Evolutionary conservation across 2,113 vertebrate genomes (phyloP).

Genomic region (Colaptes auratus): DNA sequence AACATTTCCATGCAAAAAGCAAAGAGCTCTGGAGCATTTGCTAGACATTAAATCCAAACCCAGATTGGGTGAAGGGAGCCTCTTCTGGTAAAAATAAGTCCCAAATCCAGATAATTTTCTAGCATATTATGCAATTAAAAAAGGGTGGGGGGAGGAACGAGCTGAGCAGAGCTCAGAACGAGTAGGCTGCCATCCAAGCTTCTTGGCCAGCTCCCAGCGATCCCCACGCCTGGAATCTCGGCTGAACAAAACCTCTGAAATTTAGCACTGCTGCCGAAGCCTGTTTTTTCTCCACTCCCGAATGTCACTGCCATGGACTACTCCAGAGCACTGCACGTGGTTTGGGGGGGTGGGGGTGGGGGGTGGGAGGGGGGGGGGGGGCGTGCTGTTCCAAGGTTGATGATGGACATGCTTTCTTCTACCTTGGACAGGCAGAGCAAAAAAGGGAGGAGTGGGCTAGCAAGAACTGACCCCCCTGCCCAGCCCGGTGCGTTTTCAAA

Average conservation of each 20-base stretch:
- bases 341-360: neutral
- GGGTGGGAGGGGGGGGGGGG: accelerated
- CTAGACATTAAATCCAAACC: neutral
- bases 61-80: neutral
- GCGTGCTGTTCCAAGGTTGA: neutral
- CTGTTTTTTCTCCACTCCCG: slow-evolving; percentile 50
- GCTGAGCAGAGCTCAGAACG: slow-evolving; percentile 32
- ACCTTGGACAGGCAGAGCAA: neutral
- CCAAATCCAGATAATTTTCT: slow-evolving; percentile 27
- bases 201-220: slow-evolving; percentile 21
- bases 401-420: neutral
- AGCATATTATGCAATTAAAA: slow-evolving; percentile 51
- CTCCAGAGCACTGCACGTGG: neutral
- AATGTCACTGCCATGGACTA: slow-evolving; percentile 5
- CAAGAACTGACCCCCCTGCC: neutral
- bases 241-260: slow-evolving; percentile 46
- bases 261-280: slow-evolving; percentile 3
- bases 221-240: slow-evolving; percentile 39
- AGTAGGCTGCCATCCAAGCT: slow-evolving; percentile 50
- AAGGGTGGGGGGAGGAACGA: neutral
- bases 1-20: neutral
- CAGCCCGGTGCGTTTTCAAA: neutral
- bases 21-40: neutral
- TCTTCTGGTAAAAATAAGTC: slow-evolving; percentile 47
- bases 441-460: neutral